Percentiles rank a stretch among this genome's conserved stretches.
phyloP scores from a whole-genome alignment of 2,797 vertebrate species.

The Serranus cabrilla region DNA sequence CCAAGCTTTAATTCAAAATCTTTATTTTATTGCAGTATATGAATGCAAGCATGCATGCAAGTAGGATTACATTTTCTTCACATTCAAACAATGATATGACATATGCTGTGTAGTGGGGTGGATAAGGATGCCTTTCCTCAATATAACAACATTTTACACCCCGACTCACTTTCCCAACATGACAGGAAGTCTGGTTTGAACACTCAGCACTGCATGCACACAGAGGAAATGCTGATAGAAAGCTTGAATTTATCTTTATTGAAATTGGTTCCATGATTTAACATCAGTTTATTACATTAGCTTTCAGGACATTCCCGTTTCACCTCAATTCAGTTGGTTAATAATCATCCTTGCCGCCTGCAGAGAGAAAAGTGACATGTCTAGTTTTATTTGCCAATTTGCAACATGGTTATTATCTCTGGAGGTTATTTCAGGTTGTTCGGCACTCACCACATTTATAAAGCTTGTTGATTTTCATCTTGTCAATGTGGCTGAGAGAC shows the following conservation, averaged over 20 bases:
- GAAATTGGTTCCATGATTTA: conserved; percentile 40
- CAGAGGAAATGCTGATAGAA: conserved; percentile 51
- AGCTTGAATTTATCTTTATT: conserved; percentile 74
- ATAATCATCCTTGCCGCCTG: conserved; percentile 67
- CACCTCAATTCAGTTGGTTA: conserved; percentile 26
- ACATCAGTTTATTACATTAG: conserved; percentile 22
- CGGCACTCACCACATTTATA: conserved; percentile 82
- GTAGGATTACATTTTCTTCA: conserved; percentile 14
- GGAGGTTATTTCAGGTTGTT: conserved; percentile 21
- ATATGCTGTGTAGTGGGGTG: conserved; percentile 1
- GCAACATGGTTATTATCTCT: background rate
- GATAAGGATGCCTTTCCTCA: background rate
- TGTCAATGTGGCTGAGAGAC: conserved; percentile 82
- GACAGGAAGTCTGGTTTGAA: conserved; percentile 6
- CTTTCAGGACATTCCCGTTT: conserved; percentile 35
- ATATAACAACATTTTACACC: background rate
- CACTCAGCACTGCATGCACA: conserved; percentile 38
- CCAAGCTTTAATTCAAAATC: background rate
- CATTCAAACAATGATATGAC: conserved; percentile 4
- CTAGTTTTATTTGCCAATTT: background rate
- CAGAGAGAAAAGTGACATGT: conserved; percentile 25
- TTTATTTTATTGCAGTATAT: conserved; percentile 16
- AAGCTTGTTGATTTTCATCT: conserved; percentile 86
- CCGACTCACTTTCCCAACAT: background rate
- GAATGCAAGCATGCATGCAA: background rate